phyloP scores from a whole-genome alignment of 2,797 vertebrate species.

The Threskiornis aethiopicus region DNA sequence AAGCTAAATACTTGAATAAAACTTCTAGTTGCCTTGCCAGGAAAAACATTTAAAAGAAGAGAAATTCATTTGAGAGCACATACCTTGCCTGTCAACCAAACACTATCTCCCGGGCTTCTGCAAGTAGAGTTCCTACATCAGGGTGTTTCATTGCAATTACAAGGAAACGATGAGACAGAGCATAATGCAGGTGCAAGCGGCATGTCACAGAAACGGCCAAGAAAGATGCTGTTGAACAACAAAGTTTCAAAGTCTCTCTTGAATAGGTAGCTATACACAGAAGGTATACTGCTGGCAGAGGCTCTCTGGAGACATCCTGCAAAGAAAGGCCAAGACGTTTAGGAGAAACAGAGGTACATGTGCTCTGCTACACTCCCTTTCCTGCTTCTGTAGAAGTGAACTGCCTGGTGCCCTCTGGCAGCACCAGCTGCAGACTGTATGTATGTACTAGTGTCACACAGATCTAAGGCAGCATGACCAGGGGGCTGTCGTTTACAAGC shows the following conservation, averaged over 20 bases:
- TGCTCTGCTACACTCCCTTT: not conserved
- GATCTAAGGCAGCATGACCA: not conserved
- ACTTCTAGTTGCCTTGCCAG: not conserved
- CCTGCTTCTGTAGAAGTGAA: not conserved
- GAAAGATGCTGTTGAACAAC: not conserved
- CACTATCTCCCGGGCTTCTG: not conserved
- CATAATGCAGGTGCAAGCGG: accelerated
- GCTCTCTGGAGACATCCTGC: not conserved
- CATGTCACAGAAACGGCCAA: accelerated
- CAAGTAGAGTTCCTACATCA: not conserved
- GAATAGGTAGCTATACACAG: too few species aligned
- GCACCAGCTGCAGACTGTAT: not conserved
- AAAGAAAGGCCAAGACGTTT: not conserved
- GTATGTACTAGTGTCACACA: accelerated
- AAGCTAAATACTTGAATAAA: not conserved
- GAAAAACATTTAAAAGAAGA: not conserved
- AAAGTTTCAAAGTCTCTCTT: not conserved
- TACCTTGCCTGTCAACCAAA: not conserved
- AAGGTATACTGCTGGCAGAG: not conserved
- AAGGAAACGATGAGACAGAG: not conserved
- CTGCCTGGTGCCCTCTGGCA: not conserved
- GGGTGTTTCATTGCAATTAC: not conserved
- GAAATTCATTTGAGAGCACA: not conserved
- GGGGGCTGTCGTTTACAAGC: not conserved
- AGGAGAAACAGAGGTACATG: not conserved